phyloP scores from a whole-genome alignment of 2,888 invertebrate species.

The Latrodectus elegans region DNA sequence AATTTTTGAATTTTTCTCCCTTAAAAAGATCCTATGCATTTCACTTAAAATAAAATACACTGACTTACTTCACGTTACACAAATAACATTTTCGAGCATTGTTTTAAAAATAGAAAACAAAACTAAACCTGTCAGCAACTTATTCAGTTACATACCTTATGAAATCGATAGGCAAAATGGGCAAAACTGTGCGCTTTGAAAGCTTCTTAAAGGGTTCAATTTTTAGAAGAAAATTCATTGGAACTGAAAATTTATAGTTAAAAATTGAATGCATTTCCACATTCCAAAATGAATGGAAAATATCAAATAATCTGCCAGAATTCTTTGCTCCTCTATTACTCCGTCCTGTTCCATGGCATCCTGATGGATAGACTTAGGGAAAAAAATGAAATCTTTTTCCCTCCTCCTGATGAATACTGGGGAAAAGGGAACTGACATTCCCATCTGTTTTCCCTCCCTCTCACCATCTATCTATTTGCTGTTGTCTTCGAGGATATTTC shows the following conservation, averaged over 20 bases:
- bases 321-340: conserved; percentile 10
- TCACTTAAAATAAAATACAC: no score
- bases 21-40: no score
- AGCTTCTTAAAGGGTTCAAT: neutral
- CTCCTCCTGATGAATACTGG: conserved; percentile 30
- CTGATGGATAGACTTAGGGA: conserved; percentile 15
- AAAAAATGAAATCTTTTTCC: conserved; percentile 42
- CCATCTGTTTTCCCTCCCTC: conserved; percentile 50
- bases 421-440: conserved; percentile 41
- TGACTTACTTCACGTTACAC: no score
- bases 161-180: no score
- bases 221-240: neutral
- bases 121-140: no score
- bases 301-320: conserved; percentile 31
- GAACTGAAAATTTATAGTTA: neutral
- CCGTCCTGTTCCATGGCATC: neutral
- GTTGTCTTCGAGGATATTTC: conserved; percentile 51
- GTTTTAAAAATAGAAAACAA: no score
- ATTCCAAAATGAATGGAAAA: conserved; percentile 23
- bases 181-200: no score
- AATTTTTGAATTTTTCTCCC: no score
- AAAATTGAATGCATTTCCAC: neutral
- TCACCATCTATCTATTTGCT: conserved; percentile 47
- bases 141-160: no score
- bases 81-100: no score